Evolutionary conservation across 1,140 invertebrate genomes (phyloP), one percentile per base, ranked within the genome.

Genomic region (Microplitis demolitor): DNA sequence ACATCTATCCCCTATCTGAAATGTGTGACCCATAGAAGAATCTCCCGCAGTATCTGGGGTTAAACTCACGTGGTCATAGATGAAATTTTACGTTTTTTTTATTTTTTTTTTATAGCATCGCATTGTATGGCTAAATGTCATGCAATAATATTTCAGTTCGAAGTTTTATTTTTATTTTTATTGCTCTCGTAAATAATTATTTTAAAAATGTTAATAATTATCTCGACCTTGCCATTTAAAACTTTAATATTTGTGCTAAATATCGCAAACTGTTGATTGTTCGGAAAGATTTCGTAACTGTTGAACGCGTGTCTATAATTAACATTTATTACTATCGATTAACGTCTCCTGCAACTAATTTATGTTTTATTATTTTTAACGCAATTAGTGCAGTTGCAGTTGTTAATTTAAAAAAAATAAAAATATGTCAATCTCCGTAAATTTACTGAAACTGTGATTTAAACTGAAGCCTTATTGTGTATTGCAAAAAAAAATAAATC

Each of bases 1-100:
- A 75, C 35, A 66, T 76, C 16, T 67, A 63, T 63, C 54, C 24
- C 53, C 51, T n/a, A 67, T n/a, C 39, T 16, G 72, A 34, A 62
- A 50, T 66, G 39, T 66, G 24, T 75, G 76, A 73, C 73, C 73
- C 70, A 75, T 73, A 73, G 39, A 45, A 34, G 53, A 35, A 5
- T 39, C 50, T 31, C 5, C 62, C 35, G 24, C 61, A 79, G 71
- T 77, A 76, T 64, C 77, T 76, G 77, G n/a, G 60, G 69, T 50
- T 24, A 63, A 45, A 71, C 60, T 63, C 63, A 68, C 66, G 69
- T 54, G 39, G 62, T 31, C 39, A 54, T 13, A 56, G 53, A 37
- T n/a, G 33, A 35, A 50, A 60, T 69, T 39, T 14, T 13, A 35
- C 3, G 45, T 45, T 45, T 9, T 45, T 45, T 45, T 45, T 9